phyloP scores from a whole-genome alignment of 2,888 invertebrate genomes.

The Drosophila nigricruria region DNA sequence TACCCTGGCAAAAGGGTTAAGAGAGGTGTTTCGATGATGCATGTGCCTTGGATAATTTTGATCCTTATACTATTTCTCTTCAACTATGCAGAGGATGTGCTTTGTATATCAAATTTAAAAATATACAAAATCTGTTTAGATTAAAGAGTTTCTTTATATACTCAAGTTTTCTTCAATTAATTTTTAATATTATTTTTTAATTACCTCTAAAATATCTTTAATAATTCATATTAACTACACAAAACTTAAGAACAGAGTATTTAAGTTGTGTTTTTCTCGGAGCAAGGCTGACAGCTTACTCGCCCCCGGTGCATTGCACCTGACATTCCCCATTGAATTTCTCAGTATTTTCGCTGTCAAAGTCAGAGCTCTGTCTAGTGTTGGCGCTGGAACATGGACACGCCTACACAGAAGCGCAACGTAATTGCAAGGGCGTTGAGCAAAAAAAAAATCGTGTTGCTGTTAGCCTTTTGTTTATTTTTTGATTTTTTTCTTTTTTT shows the following conservation, averaged over 20 bases:
- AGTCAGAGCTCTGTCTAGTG: constrained; percentile 7
- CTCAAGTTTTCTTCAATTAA: too few species aligned
- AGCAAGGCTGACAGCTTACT: constrained; percentile 20
- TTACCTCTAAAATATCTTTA: background rate
- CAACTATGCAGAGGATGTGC: too few species aligned
- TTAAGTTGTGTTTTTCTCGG: background rate
- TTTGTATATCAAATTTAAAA: too few species aligned
- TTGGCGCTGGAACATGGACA: constrained; percentile 11
- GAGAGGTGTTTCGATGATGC: background rate
- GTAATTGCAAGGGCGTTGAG: constrained; percentile 9
- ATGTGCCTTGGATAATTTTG: too few species aligned
- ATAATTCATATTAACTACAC: background rate
- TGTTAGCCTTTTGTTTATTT: constrained; percentile 19
- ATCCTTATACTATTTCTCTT: background rate
- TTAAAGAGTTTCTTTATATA: too few species aligned
- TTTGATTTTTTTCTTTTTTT: constrained; percentile 3
- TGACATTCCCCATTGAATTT: constrained; percentile 13
- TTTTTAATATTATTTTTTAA: too few species aligned
- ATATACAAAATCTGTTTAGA: too few species aligned
- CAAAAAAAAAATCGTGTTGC: background rate
- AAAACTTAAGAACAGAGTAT: background rate
- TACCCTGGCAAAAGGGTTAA: background rate
- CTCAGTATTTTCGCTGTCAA: constrained; percentile 32
- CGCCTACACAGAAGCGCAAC: constrained; percentile 22
- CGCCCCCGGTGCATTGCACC: constrained; percentile 6